Evolutionary conservation across 2,797 vertebrate genomes (phyloP).

Genomic region (Alcedo quadribrachys): DNA sequence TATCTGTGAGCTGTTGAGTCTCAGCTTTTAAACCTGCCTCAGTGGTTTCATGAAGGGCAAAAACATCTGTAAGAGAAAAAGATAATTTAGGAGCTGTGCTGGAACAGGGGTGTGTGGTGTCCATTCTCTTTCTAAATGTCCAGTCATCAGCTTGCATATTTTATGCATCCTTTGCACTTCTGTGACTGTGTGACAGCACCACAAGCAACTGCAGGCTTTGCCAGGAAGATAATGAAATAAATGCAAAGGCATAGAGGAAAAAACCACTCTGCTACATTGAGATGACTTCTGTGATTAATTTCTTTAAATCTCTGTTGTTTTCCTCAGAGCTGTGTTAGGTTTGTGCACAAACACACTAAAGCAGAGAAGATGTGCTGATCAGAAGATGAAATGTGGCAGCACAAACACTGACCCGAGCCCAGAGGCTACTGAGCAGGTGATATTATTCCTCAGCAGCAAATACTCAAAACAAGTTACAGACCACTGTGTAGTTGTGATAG

Average conservation of each 20-base stretch:
- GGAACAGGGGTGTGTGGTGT: not conserved
- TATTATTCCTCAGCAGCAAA: not conserved
- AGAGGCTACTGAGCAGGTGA: not conserved
- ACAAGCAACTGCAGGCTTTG: not conserved
- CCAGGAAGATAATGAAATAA: not conserved
- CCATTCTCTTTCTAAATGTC: not conserved
- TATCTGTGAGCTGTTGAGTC: not conserved
- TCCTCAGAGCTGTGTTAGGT: not conserved
- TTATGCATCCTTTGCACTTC: not conserved
- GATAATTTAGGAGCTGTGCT: not conserved
- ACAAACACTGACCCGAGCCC: not conserved
- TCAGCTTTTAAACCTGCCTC: not conserved
- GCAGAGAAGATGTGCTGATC: rapidly evolving
- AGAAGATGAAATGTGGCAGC: not conserved
- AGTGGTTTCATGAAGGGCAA: not conserved
- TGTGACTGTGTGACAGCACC: not conserved
- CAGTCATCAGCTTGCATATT: not conserved
- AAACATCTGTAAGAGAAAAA: not conserved
- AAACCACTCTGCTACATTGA: not conserved
- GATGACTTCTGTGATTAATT: not conserved
- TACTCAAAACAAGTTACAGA: not conserved
- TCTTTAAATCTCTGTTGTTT: not conserved
- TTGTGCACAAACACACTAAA: not conserved
- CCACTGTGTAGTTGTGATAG: not conserved
- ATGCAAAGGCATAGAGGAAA: not conserved